A percentile compares a stretch with the other conserved stretches of the same genome.
These are phyloP conservation scores for Schizotus pectinicornis DNA, from an alignment of 2,888 invertebrate genomes.

Conservation along the genomic window DNA sequence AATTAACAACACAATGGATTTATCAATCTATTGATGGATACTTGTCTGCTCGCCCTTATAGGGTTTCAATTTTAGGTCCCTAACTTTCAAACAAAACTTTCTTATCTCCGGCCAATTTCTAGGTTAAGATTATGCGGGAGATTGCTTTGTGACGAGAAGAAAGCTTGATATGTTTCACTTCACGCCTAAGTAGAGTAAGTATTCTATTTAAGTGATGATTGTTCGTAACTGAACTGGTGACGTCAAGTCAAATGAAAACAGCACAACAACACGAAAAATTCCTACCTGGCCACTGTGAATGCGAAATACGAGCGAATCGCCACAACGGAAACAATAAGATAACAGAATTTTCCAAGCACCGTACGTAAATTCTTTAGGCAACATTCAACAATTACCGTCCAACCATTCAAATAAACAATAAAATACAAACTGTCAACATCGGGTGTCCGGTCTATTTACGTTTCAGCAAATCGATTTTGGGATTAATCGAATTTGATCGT, in stretches of 20 bases:
- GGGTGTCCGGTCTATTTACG: constrained; percentile 30
- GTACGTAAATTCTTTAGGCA: no score
- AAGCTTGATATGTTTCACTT: constrained; percentile 11
- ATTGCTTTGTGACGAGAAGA: not conserved
- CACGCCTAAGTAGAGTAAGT: constrained; percentile 8
- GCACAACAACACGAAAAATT: no score
- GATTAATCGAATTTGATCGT: not conserved
- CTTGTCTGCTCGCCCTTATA: no score
- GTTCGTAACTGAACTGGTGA: no score
- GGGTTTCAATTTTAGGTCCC: not conserved
- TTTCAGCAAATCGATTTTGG: constrained; percentile 28
- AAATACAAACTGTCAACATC: constrained; percentile 18
- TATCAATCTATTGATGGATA: no score
- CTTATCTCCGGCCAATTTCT: no score
- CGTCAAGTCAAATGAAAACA: no score
- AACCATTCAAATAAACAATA: constrained; percentile 6
- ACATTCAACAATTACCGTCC: no score
- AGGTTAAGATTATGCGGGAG: not conserved
- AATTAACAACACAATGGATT: no score
- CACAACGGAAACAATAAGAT: not conserved
- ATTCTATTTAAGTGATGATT: no score
- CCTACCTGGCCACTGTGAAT: no score
- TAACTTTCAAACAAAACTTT: not conserved
- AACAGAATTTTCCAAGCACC: no score
- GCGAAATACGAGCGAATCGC: not conserved